A percentile compares a stretch with the other conserved stretches of the same genome.
phyloP scores from a whole-genome alignment of 2,797 vertebrate genomes.

The Syncerus caffer region DNA sequence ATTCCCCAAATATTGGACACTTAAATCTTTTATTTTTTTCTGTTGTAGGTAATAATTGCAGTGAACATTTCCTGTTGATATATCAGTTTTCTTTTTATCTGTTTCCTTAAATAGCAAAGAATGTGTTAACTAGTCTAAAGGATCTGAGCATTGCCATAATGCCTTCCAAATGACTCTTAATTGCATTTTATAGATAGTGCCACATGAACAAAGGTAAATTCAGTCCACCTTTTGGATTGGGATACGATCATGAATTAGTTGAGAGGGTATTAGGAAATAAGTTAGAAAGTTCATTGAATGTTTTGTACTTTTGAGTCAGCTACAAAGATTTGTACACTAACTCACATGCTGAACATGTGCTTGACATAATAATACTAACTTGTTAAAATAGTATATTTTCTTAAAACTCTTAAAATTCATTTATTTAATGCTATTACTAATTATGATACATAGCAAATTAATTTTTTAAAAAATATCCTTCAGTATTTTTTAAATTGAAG shows the following conservation, averaged over 20 bases:
- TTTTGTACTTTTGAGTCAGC: conserved; percentile 12
- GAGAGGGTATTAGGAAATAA: neutral
- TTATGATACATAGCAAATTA: neutral
- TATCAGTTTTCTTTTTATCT: conserved; percentile 9
- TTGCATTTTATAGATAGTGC: neutral
- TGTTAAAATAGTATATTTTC: neutral
- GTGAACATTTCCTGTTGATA: neutral
- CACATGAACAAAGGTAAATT: conserved; percentile 29
- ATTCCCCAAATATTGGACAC: neutral
- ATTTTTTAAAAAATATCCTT: neutral
- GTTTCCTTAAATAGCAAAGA: conserved; percentile 40
- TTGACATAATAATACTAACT: neutral
- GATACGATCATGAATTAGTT: neutral
- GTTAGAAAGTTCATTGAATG: neutral
- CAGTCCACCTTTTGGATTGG: neutral
- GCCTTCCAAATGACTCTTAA: conserved; percentile 17
- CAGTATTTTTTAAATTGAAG: neutral
- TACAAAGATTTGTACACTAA: neutral
- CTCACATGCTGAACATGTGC: neutral
- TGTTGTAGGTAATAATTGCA: neutral
- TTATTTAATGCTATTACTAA: conserved; percentile 5
- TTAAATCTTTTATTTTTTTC: neutral
- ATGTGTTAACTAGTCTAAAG: neutral
- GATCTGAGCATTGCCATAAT: neutral
- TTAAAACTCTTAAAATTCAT: neutral